A percentile compares a stretch with the other conserved stretches of the same genome.
Evolutionary conservation across 1,140 invertebrate genomes (phyloP).

Genomic region (Drosophila navojoa): DNA sequence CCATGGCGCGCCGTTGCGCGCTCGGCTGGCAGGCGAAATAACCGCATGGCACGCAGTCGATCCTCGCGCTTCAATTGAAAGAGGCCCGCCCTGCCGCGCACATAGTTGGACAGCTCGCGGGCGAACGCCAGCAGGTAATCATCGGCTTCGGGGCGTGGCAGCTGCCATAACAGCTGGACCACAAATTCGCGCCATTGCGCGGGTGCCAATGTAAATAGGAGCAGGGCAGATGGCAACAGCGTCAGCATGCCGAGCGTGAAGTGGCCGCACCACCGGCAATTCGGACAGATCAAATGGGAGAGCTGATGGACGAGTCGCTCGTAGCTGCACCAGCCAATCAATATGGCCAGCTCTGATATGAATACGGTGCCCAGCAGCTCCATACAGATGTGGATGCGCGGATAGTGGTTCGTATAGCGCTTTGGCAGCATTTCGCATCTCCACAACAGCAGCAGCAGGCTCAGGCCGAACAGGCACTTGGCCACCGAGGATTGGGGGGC

Average conservation of each 20-base stretch:
- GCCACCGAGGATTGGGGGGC: slow-evolving; percentile 6
- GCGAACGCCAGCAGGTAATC: slow-evolving; percentile 21
- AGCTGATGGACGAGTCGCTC: slow-evolving; percentile 24
- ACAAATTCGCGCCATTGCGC: slow-evolving; percentile 29
- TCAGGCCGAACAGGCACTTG: slow-evolving; percentile 30
- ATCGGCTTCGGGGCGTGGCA: slow-evolving; percentile 31
- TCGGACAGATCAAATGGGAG: slow-evolving; percentile 18
- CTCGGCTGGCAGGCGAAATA: slow-evolving; percentile 38
- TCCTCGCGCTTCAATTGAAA: slow-evolving; percentile 39
- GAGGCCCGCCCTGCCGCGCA: slow-evolving; percentile 29
- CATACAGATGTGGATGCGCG: slow-evolving; percentile 10
- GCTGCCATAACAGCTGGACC: slow-evolving; percentile 17
- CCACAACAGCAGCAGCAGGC: slow-evolving; percentile 36
- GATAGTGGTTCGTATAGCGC: slow-evolving; percentile 4
- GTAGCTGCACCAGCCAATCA: slow-evolving; percentile 36
- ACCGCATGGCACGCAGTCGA: slow-evolving; percentile 30
- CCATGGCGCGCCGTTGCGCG: neutral
- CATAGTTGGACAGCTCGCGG: slow-evolving; percentile 34
- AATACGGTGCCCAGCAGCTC: slow-evolving; percentile 48
- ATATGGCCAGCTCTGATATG: slow-evolving; percentile 33
- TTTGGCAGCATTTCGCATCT: slow-evolving; percentile 40
- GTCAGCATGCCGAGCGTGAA: slow-evolving; percentile 9
- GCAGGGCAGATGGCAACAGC: slow-evolving; percentile 7
- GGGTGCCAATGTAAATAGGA: slow-evolving; percentile 15
- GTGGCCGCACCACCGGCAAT: slow-evolving; percentile 39